A percentile compares a stretch with the other conserved stretches of the same genome.
phyloP scores from a whole-genome alignment of 2,113 vertebrate genomes.

The Zapornia atra region DNA sequence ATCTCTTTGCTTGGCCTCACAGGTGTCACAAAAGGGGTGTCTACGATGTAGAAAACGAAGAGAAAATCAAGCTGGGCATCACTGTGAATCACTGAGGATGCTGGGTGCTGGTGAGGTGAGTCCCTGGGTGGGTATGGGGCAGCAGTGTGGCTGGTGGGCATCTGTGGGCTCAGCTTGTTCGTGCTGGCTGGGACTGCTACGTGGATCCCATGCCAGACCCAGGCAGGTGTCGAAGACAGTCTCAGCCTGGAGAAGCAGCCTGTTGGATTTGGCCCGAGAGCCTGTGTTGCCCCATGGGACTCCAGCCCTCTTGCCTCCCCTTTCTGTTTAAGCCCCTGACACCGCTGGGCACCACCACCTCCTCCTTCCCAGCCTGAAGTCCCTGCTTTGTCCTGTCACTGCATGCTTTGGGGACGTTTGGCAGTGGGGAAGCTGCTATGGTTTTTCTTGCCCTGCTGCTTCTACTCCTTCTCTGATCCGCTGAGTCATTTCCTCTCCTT shows the following conservation, averaged over 20 bases:
- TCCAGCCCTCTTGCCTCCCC: neutral
- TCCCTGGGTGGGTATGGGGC: neutral
- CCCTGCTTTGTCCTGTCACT: neutral
- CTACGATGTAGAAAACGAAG: slow-evolving; percentile 94
- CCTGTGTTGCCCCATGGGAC: neutral
- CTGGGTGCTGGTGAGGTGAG: slow-evolving; percentile 65
- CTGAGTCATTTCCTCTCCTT: slow-evolving; percentile 63
- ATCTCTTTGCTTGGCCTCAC: slow-evolving; percentile 25
- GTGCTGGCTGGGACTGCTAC: fast-evolving
- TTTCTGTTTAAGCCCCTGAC: neutral
- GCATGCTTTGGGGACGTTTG: neutral
- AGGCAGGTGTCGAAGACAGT: neutral
- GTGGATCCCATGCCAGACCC: neutral
- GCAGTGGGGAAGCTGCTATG: neutral
- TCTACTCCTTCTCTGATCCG: slow-evolving; percentile 20
- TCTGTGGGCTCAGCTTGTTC: neutral
- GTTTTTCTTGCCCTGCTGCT: neutral
- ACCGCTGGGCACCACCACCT: neutral
- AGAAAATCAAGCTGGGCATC: slow-evolving; percentile 93
- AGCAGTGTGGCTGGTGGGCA: neutral
- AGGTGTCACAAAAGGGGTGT: slow-evolving; percentile 95
- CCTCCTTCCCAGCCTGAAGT: neutral
- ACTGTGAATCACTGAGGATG: slow-evolving; percentile 86
- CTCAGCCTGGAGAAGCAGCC: neutral
- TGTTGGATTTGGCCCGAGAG: neutral